phyloP scores from a whole-genome alignment of 2,888 invertebrate species.

The Protophormia terraenovae region DNA sequence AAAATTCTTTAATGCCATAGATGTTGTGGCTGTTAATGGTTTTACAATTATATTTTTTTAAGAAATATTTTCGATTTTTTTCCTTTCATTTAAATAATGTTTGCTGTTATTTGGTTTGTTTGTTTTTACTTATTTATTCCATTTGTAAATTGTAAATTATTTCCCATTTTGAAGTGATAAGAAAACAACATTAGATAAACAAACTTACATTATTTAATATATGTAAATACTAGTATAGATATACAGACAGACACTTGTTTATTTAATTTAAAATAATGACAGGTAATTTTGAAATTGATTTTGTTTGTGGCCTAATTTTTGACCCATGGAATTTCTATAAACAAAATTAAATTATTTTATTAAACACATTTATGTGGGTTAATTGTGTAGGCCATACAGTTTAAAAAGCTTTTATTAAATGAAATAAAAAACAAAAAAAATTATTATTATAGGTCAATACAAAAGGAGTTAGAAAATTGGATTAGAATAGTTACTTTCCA shows the following conservation, averaged over 20 bases:
- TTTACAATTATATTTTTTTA: not conserved
- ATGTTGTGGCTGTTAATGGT: slow-evolving; percentile 5
- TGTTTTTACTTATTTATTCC: not conserved
- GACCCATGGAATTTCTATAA: not conserved
- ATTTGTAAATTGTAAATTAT: slow-evolving; percentile 35
- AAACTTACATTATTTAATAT: slow-evolving; percentile 1
- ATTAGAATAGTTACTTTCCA: too few relatives aligned
- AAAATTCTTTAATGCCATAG: slow-evolving; percentile 35
- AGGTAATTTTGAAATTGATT: slow-evolving; percentile 32
- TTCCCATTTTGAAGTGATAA: slow-evolving; percentile 30
- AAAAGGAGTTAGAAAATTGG: too few relatives aligned
- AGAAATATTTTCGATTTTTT: not conserved
- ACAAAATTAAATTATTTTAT: not conserved
- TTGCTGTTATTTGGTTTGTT: slow-evolving; percentile 22
- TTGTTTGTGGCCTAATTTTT: slow-evolving; percentile 5
- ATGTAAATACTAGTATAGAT: not conserved
- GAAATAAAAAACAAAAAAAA: too few relatives aligned
- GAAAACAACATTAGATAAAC: slow-evolving; percentile 42
- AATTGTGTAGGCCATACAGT: too few relatives aligned
- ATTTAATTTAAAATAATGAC: not conserved
- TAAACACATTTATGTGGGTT: not conserved
- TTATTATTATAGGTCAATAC: too few relatives aligned
- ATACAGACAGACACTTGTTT: not conserved
- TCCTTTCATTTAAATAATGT: not conserved
- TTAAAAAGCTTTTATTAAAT: too few relatives aligned